Conservation (phyloP, 2,797 vertebrate species). For the Gymnoscopelus braueri region DNA sequence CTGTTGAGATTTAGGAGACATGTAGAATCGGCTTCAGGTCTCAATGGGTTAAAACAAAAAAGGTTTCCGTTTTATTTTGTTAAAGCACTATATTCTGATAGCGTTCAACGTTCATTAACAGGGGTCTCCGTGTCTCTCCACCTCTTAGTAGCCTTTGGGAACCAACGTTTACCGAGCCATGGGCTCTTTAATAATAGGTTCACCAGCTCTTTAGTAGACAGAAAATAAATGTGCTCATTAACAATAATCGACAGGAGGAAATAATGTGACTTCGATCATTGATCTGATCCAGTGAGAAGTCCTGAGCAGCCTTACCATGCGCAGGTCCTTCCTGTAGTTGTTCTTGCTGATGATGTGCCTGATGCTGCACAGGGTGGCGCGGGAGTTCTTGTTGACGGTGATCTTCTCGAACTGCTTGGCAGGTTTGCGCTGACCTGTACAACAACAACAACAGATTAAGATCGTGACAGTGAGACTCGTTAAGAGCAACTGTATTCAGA, state of each 20-base stretch:
- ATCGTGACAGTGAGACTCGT: neutral
- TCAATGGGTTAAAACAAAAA: no score
- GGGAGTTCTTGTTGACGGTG: slow-evolving; percentile 92
- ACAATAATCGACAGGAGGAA: neutral
- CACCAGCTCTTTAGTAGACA: no score
- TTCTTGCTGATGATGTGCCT: slow-evolving; percentile 93
- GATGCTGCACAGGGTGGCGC: slow-evolving; percentile 89
- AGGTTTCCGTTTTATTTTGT: no score
- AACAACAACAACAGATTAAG: neutral
- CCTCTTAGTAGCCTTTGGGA: no score
- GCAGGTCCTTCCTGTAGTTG: slow-evolving; percentile 90
- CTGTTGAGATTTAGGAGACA: no score
- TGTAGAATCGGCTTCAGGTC: no score
- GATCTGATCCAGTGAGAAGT: neutral
- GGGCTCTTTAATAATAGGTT: no score
- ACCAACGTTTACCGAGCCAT: no score
- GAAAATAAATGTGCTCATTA: no score
- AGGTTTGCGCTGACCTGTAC: slow-evolving; percentile 88
- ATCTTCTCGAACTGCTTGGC: slow-evolving; percentile 85
- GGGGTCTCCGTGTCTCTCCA: no score
- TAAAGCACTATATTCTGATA: no score
- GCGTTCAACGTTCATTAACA: no score
- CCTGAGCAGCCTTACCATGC: slow-evolving; percentile 82
- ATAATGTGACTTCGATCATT: neutral
- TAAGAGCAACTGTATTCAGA: neutral